Evolutionary conservation across 2,888 invertebrate species (phyloP).

Genomic region (Clanis bilineata): DNA sequence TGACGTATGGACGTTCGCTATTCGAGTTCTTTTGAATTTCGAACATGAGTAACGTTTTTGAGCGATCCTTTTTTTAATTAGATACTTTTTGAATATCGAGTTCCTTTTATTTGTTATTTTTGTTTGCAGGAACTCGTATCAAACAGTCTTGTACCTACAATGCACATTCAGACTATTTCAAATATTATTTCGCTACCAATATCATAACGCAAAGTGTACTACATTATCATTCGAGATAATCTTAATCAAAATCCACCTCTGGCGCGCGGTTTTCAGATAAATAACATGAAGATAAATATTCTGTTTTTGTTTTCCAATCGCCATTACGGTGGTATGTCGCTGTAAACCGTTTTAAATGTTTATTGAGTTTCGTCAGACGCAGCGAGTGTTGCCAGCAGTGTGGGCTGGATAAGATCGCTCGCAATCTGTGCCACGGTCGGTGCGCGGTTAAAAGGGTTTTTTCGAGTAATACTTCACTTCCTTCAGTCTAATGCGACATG

Average conservation of each 20-base stretch:
- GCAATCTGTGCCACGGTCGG: slow-evolving; percentile 65
- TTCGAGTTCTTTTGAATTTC: slow-evolving; percentile 28
- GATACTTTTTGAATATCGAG: slow-evolving; percentile 10
- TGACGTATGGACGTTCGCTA: slow-evolving; percentile 55
- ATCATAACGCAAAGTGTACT: background rate
- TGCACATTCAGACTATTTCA: background rate
- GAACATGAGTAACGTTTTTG: slow-evolving; percentile 15
- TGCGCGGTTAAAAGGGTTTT: slow-evolving; percentile 31
- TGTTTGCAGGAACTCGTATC: background rate
- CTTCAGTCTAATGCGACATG: slow-evolving; percentile 45
- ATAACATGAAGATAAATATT: slow-evolving; percentile 12
- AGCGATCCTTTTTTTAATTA: slow-evolving; percentile 11
- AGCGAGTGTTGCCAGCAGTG: slow-evolving; percentile 58
- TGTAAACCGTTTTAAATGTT: slow-evolving; percentile 57
- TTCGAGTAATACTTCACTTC: slow-evolving; percentile 51
- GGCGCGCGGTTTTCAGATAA: background rate
- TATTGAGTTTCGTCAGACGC: slow-evolving; percentile 43
- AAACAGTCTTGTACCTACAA: background rate
- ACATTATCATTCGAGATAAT: slow-evolving; percentile 2
- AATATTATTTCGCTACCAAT: background rate
- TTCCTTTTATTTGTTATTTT: slow-evolving; percentile 14
- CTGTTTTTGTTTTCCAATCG: slow-evolving; percentile 15
- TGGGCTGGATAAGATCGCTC: slow-evolving; percentile 55
- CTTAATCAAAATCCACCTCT: slow-evolving; percentile 2
- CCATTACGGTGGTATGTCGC: slow-evolving; percentile 35